Base-by-base conservation (phyloP, 2,113 vertebrate genomes). In the Erythrolamprus reginae region DNA sequence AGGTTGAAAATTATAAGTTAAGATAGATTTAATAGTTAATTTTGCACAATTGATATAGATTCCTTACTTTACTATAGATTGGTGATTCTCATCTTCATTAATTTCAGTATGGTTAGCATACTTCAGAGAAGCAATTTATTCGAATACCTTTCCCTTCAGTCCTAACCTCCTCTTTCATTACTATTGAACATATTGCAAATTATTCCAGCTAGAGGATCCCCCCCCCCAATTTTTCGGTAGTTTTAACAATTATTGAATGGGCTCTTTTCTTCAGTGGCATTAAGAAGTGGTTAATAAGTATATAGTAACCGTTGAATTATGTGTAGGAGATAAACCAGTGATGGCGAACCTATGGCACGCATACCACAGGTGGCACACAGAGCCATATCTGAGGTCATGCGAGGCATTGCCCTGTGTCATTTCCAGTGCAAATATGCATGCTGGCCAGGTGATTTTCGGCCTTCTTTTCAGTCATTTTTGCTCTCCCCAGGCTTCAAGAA, bases 1-100 rank as follows among this genome's bases (percentile, higher is more conserved):
- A 94, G 84, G 48, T 88, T 93, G 33, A 42, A 28, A 47, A 84
- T 89, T 84, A 86, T 48, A 82, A 50, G 45, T 84, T 87, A 89
- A 85, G 33, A 84, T 84, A 86, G n/a, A 50, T 88, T 92, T 94
- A 85, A 90, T 85, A 92, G 90, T 89, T 88, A 88, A 3, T n/a
- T 92, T 93, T 94, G 92, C 86, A 89, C 52, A 10, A 19, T 48
- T 82, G 42, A 84, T 24, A 88, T 88, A 88, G 65, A 52, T 87
- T 92, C 70, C 89, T 93, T 90, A 23, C 70, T 48, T 88, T 56
- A 42, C 89, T 85, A 7, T 19, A 91, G 90, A 92, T 38, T 17
- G 84, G 92, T 95, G 91, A 58, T 90, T 89, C 86, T 94, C 92
- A 55, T 87, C 88, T 95, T 91, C 82, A 38, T 89, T 70, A 23